Evolutionary conservation across 2,797 vertebrate species (phyloP).

Genomic region (Smutsia temminckii): DNA sequence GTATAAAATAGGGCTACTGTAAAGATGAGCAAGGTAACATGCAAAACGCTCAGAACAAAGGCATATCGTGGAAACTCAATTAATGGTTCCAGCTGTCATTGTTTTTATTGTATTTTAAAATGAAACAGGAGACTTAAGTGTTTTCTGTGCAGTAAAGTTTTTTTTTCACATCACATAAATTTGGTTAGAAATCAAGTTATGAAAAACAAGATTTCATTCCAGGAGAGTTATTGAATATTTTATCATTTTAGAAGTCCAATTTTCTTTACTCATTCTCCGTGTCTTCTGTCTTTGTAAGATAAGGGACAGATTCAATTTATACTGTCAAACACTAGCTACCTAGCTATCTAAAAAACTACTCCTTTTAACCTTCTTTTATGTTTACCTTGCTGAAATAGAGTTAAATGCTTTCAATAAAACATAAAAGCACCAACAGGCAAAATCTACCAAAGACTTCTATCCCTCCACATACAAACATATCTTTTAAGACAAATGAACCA

Average conservation of each 20-base stretch:
- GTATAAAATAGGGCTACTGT: neutral
- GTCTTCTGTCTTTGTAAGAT: slow-evolving; percentile 74
- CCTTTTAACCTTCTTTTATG: slow-evolving; percentile 62
- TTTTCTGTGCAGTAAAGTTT: neutral
- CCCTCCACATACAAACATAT: neutral
- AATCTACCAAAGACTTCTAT: neutral
- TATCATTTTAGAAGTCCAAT: slow-evolving; percentile 68
- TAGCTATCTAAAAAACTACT: slow-evolving; percentile 57
- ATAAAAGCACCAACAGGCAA: neutral
- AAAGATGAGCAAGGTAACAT: neutral
- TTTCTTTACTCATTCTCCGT: slow-evolving; percentile 69
- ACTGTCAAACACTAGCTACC: slow-evolving; percentile 67
- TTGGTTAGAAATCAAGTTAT: slow-evolving; percentile 63
- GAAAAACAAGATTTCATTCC: slow-evolving; percentile 58
- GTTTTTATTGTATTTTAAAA: neutral
- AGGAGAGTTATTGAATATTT: slow-evolving; percentile 73
- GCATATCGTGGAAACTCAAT: neutral
- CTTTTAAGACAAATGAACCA: slow-evolving; percentile 28
- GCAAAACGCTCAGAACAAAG: neutral
- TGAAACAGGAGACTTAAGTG: neutral
- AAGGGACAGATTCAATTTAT: slow-evolving; percentile 73
- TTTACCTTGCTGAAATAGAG: slow-evolving; percentile 67
- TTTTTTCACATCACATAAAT: slow-evolving; percentile 44
- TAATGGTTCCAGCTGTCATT: neutral
- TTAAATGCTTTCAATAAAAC: slow-evolving; percentile 62